These are phyloP conservation scores for Danio albolineatus DNA, from an alignment of 2,797 vertebrate species.

Conservation along the genomic window DNA sequence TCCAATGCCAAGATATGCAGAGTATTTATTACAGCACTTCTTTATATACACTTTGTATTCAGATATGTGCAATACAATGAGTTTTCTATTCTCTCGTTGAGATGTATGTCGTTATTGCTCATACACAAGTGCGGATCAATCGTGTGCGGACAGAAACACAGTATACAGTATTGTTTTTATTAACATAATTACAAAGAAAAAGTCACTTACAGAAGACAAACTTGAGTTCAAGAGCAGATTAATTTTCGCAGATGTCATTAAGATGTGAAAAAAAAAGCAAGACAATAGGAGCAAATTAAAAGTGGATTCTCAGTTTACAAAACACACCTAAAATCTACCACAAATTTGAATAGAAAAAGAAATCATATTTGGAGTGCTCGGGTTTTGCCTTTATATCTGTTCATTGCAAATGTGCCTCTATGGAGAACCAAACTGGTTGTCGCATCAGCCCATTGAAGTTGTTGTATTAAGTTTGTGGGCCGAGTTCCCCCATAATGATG, in stretches of 20 bases:
- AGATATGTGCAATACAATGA: slow-evolving; percentile 6
- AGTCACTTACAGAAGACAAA: slow-evolving; percentile 65
- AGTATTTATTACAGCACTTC: slow-evolving; percentile 55
- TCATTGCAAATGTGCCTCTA: slow-evolving; percentile 7
- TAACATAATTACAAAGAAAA: slow-evolving; percentile 67
- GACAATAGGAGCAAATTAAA: slow-evolving; percentile 50
- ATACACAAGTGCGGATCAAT: neutral
- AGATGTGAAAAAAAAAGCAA: slow-evolving; percentile 57
- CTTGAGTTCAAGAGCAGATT: slow-evolving; percentile 60
- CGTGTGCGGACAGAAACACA: slow-evolving; percentile 43
- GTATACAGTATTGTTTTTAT: slow-evolving; percentile 64
- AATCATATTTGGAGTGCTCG: slow-evolving; percentile 42
- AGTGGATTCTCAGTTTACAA: slow-evolving; percentile 55
- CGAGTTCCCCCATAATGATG: neutral
- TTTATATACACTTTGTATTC: slow-evolving; percentile 19
- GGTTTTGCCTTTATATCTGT: slow-evolving; percentile 35
- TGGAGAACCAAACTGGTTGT: neutral
- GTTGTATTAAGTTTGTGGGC: neutral
- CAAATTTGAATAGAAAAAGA: slow-evolving; percentile 18
- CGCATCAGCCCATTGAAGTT: neutral
- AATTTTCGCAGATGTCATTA: slow-evolving; percentile 51
- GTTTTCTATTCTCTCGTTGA: neutral
- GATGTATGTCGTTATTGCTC: neutral
- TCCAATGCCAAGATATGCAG: slow-evolving; percentile 9
- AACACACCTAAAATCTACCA: slow-evolving; percentile 50